Evolutionary conservation across 2,113 vertebrate genomes (phyloP).

Genomic region (Gopherus evgoodei): DNA sequence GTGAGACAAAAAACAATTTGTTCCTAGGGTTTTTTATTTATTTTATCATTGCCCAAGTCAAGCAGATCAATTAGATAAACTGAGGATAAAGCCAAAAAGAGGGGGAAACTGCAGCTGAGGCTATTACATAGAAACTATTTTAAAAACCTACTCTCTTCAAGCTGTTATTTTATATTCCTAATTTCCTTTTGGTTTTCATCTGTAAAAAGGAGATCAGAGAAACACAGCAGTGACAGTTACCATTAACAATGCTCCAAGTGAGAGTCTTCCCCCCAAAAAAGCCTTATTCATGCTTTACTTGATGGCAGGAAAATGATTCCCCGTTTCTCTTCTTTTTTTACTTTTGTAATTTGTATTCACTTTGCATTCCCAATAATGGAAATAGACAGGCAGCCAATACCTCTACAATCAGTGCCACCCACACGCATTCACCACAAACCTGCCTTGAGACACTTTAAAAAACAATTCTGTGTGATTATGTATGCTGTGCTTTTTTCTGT

Average conservation of each 20-base stretch:
- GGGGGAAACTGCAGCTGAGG: neutral
- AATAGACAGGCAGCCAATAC: neutral
- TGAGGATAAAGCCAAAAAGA: neutral
- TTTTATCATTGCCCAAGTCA: neutral
- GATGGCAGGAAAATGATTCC: neutral
- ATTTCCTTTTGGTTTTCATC: neutral
- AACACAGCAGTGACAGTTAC: neutral
- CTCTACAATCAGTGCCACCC: neutral
- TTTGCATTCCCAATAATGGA: neutral
- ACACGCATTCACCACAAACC: neutral
- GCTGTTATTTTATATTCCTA: neutral
- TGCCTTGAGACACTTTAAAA: neutral
- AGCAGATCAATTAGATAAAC: neutral
- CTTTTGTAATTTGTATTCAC: neutral
- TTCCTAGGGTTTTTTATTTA: neutral
- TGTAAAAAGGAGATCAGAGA: neutral
- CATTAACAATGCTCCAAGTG: fast-evolving
- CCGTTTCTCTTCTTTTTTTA: neutral
- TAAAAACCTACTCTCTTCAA: neutral
- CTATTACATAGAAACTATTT: neutral
- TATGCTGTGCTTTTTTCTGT: neutral
- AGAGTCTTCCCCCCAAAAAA: neutral
- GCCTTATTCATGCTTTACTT: neutral
- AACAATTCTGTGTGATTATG: neutral
- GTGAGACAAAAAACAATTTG: neutral